These are phyloP conservation scores for Montipora efflorescens DNA, from an alignment of 64 coral and sea anemone species.

Conservation along the genomic window DNA sequence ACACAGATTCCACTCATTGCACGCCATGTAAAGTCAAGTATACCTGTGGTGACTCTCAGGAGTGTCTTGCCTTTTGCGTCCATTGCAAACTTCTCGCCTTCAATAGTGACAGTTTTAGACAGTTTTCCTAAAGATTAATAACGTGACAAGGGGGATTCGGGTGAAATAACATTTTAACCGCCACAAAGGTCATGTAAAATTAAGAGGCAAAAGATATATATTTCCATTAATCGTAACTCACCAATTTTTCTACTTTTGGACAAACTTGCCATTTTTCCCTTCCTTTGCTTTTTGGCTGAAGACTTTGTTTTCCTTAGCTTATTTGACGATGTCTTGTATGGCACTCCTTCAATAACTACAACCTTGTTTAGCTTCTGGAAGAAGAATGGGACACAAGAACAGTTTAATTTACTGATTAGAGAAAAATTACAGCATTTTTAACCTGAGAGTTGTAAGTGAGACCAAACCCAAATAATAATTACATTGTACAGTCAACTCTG, in stretches of 20 bases:
- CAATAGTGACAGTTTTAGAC: conserved; percentile 56
- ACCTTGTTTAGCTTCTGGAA: conserved; percentile 79
- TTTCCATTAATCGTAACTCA: neutral
- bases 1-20: no score
- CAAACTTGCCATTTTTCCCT: neutral
- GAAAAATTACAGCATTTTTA: no score
- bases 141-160: no score
- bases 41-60: conserved; percentile 65
- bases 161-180: no score
- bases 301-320: conserved; percentile 71
- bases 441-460: no score
- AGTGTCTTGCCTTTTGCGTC: conserved; percentile 73
- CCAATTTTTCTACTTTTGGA: neutral
- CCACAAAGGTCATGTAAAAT: no score
- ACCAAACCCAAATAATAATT: no score
- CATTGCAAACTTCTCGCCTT: conserved; percentile 70
- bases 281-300: neutral
- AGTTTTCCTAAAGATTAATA: conserved; percentile 34
- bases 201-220: no score
- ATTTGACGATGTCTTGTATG: conserved; percentile 90
- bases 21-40: neutral
- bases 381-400: neutral
- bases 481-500: no score
- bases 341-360: conserved; percentile 80
- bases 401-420: no score